phyloP scores from a whole-genome alignment of 2,113 vertebrate species.

The Speoplatyrhinus poulsoni region DNA sequence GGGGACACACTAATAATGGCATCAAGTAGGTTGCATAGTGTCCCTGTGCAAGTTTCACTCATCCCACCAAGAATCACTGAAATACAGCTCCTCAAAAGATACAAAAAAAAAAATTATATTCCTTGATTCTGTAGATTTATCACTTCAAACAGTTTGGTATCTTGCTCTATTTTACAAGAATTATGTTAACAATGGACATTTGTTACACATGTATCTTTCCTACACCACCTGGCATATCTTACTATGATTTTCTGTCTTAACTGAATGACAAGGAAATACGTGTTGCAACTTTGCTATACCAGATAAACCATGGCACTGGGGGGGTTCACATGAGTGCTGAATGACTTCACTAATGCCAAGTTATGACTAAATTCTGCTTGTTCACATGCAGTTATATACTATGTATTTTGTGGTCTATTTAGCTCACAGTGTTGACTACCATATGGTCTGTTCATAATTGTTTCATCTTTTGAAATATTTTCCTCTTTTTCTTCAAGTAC shows the following conservation, averaged over 20 bases:
- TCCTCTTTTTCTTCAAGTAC: conserved; percentile 46
- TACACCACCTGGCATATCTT: not conserved
- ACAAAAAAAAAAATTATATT: conserved; percentile 3
- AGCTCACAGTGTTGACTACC: conserved; percentile 75
- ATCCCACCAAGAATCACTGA: conserved; percentile 4
- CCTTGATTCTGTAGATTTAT: not conserved
- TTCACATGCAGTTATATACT: conserved; percentile 32
- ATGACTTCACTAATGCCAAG: conserved; percentile 35
- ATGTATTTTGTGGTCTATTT: conserved; percentile 30
- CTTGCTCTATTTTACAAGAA: conserved; percentile 30
- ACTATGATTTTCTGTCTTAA: conserved; percentile 11
- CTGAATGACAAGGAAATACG: not conserved
- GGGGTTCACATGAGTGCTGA: conserved; percentile 3
- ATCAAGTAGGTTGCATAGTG: conserved; percentile 62
- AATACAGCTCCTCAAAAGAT: conserved; percentile 63
- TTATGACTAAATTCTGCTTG: conserved; percentile 25
- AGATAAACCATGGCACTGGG: conserved; percentile 31
- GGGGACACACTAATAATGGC: conserved; percentile 43
- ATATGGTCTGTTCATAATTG: conserved; percentile 57
- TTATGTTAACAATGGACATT: not conserved
- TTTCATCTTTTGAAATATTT: conserved; percentile 45
- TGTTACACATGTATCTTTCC: not conserved
- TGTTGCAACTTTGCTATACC: not conserved
- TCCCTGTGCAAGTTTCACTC: conserved; percentile 60
- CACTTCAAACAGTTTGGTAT: conserved; percentile 32